Evolutionary conservation across 2,113 vertebrate species (phyloP), one percentile per base, ranked within the genome.

Genomic region (Cryptomyrus ogoouensis): DNA sequence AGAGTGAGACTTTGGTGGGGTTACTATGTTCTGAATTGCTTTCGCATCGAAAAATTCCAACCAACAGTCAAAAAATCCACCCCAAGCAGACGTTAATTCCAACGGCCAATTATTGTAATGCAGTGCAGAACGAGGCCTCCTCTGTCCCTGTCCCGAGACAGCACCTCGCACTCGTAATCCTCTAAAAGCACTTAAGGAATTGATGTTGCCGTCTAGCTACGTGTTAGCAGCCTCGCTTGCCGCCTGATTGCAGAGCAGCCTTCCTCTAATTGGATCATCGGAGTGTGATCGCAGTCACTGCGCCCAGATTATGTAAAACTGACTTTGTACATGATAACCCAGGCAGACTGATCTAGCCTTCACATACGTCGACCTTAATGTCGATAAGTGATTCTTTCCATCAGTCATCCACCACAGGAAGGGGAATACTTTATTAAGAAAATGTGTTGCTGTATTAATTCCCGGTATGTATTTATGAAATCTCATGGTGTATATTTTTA

Each of bases 171-270:
- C 96, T 97, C 97, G 96, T 99, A 99, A 99, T 99, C 98, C 97
- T 97, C 97, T 99, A 99, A 98, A 99, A 98, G 98, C 98, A 99
- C 98, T 99, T 99, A 98, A 96, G 96, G 98, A 98, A 99, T 99
- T 99, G 98, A 97, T 97, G 96, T 97, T 97, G 96, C 96, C 96
- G 96, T 96, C 97, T 94, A 96, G 94, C 96, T 96, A 96, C 97
- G 96, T 96, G 97, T 97, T 96, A 97, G 97, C 96, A 95, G 96
- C 97, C 97, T 97, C 95, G 95, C 95, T 96, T 94, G 96, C 95
- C 93, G 95, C 96, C 94, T 97, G 97, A 97, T 97, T 97, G 97
- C 96, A 95, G 94, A 96, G 96, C 95, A 94, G 95, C 94, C 95
- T 95, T 92, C 95, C 96, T 95, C 97, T 99, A 99, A 99, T 99